Evolutionary conservation across 2,888 invertebrate species (phyloP), one percentile per base, ranked within the genome.

Genomic region (Coelopa pilipes): DNA sequence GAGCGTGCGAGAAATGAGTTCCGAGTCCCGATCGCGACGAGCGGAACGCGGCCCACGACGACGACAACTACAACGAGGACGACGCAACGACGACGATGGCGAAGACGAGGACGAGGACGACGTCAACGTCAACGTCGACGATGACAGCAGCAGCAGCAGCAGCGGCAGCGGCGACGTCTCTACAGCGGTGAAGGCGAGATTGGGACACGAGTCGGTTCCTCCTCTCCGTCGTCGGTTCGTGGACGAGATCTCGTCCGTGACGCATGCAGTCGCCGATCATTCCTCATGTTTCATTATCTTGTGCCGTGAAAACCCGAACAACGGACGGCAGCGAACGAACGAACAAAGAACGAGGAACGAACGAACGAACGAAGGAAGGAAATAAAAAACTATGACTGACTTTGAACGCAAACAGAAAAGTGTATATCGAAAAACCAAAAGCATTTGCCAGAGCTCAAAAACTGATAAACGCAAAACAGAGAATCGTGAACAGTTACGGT

Each of bases 141-240:
- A 66, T 19, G 24, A 49, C 66, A 66, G 34, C 66, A 66, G 66
- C 66, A 50, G 12, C 19, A 21, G 66, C 50, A 17, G 17, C 66
- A 50, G 21, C 50, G 19, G n/a, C n/a, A n/a, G n/a, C n/a, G n/a
- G n/a, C n/a, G n/a, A n/a, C n/a, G n/a, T n/a, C n/a, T 24, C 19
- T 66, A 66, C 66, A 66, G 66, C 19, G n/a, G 66, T 50, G 66
- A 50, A 21, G 50, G 50, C 50, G 19, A 50, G 10, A 24, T 50
- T 24, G 19, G 13, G 47, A 17, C 45, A n/a, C n/a, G 53, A 34
- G 13, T 62, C 15, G 15, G 17, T 47, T 66, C 13, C 7, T 34
- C 34, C 7, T 34, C 34, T 7, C 4, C 34, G 2, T 34, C 34
- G 7, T 34, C 34, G 34, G 7, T 34, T 34, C 34, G 34, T 34